These are phyloP conservation scores for Chaenocephalus aceratus DNA, from an alignment of 2,113 vertebrate genomes.

Conservation along the genomic window DNA sequence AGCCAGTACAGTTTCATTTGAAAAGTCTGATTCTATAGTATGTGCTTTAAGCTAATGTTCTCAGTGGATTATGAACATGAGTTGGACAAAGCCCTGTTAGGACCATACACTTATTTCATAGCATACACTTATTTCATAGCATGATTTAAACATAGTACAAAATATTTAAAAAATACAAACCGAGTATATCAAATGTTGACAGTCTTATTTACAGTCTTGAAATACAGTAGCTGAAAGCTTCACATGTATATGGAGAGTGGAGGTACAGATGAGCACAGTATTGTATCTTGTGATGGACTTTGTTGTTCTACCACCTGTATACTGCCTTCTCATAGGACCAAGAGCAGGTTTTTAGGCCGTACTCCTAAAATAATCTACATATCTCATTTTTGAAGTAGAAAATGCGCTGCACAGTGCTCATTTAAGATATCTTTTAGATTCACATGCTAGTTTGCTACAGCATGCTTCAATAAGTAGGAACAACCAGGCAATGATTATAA, in stretches of 20 bases:
- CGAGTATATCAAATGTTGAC: constrained; percentile 74
- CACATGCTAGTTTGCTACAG: constrained; percentile 50
- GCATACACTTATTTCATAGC: constrained; percentile 42
- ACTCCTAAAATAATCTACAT: neutral
- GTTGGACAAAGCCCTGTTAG: constrained; percentile 44
- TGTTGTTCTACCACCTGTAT: neutral
- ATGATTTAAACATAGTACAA: constrained; percentile 78
- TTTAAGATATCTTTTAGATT: constrained; percentile 15
- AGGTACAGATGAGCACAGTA: constrained; percentile 36
- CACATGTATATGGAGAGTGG: constrained; percentile 39
- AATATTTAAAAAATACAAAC: constrained; percentile 84
- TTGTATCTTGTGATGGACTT: constrained; percentile 10
- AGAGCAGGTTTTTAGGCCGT: neutral
- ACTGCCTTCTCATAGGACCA: neutral
- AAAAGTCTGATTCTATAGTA: constrained; percentile 47
- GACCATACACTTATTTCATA: constrained; percentile 48
- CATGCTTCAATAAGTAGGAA: constrained; percentile 63
- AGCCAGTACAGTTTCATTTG: constrained; percentile 69
- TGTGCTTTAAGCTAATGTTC: constrained; percentile 52
- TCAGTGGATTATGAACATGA: constrained; percentile 41
- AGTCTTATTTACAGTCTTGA: constrained; percentile 75
- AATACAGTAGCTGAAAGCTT: constrained; percentile 62
- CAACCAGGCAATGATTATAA: constrained; percentile 52
- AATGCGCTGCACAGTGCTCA: constrained; percentile 38
- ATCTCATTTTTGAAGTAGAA: neutral